phyloP scores from a whole-genome alignment of 2,797 vertebrate genomes.

The Phylloscopus collybita region DNA sequence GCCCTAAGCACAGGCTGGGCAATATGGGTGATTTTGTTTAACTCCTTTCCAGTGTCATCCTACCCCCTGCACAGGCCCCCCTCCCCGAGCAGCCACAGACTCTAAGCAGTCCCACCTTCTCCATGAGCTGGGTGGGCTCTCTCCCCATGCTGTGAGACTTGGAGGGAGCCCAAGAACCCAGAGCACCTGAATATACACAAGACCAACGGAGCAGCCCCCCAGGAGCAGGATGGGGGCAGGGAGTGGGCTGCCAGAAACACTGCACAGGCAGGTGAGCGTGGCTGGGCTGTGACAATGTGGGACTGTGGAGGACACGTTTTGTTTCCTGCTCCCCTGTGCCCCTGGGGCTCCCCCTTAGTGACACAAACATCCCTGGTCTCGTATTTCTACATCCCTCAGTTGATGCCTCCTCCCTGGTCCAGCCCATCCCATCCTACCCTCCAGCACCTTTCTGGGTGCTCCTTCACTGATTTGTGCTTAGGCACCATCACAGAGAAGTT shows the following conservation, averaged over 20 bases:
- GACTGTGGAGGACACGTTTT: fast-evolving
- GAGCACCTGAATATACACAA: not conserved
- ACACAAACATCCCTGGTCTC: not conserved
- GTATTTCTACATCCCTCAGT: not conserved
- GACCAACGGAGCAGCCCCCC: not conserved
- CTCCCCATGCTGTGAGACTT: not conserved
- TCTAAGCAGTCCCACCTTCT: fast-evolving
- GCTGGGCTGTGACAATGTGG: not conserved
- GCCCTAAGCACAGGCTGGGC: too few species aligned
- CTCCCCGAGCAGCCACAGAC: fast-evolving
- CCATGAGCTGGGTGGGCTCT: not conserved
- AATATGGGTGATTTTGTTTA: fast-evolving
- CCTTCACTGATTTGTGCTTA: not conserved
- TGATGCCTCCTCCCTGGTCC: not conserved
- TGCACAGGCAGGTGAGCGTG: fast-evolving
- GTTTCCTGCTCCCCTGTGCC: not conserved
- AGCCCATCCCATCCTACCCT: not conserved
- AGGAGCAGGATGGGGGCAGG: not conserved
- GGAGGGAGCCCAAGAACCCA: not conserved
- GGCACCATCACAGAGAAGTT: not conserved
- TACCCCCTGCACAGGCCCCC: fast-evolving
- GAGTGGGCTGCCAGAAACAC: not conserved
- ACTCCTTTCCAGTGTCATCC: not conserved
- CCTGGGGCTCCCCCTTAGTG: fast-evolving
- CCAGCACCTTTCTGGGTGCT: not conserved